These are phyloP conservation scores for Phrynocephalus forsythii DNA, from an alignment of 2,797 vertebrate species.

Conservation along the genomic window DNA sequence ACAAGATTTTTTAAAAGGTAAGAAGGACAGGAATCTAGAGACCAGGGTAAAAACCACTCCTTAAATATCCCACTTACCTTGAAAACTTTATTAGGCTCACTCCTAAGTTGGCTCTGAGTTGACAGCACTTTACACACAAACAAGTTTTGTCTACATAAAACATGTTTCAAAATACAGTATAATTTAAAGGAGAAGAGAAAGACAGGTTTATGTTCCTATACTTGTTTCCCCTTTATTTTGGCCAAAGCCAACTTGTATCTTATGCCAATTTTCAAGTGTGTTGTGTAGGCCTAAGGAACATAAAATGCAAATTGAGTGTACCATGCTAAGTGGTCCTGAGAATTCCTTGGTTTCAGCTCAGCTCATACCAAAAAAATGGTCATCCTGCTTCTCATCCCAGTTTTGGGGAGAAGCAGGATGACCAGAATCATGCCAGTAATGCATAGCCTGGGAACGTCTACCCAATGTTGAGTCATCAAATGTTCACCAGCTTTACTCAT, in stretches of 20 bases:
- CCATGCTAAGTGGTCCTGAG: neutral
- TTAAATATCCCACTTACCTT: neutral
- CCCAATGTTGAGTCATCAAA: neutral
- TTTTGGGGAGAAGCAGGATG: neutral
- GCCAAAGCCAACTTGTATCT: neutral
- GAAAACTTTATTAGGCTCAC: neutral
- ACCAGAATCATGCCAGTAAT: neutral
- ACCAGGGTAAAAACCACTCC: too few species aligned
- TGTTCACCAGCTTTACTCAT: neutral
- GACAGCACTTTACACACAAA: neutral
- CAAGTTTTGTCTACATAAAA: neutral
- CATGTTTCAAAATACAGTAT: neutral
- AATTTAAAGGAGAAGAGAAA: neutral
- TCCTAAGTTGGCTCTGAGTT: too few species aligned
- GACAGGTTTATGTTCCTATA: too few species aligned
- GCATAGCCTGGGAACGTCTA: neutral
- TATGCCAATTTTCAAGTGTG: neutral
- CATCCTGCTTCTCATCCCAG: neutral
- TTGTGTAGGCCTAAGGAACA: neutral
- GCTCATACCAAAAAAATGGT: neutral
- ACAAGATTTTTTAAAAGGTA: too few species aligned
- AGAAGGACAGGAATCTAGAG: neutral
- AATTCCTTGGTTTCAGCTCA: neutral
- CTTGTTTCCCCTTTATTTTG: constrained; percentile 1
- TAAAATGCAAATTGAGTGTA: neutral